A percentile compares a stretch with the other conserved stretches of the same genome.
Evolutionary conservation across 2,797 vertebrate genomes (phyloP).

Genomic region (Smutsia gigantea): DNA sequence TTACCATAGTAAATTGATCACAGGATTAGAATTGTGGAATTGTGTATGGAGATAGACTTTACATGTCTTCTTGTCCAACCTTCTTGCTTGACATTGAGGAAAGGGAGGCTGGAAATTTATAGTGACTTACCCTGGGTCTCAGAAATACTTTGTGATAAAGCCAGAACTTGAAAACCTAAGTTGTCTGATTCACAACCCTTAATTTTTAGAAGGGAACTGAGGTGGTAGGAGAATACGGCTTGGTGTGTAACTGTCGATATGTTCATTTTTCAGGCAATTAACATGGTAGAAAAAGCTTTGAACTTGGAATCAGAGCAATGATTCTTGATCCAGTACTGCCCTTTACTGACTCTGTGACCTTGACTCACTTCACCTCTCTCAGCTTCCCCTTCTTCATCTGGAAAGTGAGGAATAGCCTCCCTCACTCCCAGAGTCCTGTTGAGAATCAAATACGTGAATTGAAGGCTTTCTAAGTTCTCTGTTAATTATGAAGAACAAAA

Average conservation of each 20-base stretch:
- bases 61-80: not conserved
- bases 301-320: not conserved
- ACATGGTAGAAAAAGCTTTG: not conserved
- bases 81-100: not conserved
- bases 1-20: not conserved
- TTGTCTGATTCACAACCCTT: slow-evolving; percentile 5
- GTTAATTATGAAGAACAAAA: slow-evolving; percentile 29
- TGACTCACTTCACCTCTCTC: not conserved
- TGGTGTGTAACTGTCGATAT: not conserved
- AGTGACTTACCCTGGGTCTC: not conserved
- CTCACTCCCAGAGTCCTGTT: not conserved
- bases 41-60: not conserved
- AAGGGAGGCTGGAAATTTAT: not conserved
- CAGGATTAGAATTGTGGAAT: not conserved
- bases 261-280: not conserved
- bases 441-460: not conserved
- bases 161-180: slow-evolving; percentile 16
- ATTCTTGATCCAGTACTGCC: not conserved
- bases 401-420: not conserved
- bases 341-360: not conserved
- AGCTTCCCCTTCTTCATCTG: slow-evolving; percentile 12
- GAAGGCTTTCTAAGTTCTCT: not conserved
- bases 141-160: not conserved
- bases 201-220: not conserved
- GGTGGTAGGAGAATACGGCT: too few species aligned